Percentiles rank a stretch among this genome's conserved stretches.
Evolutionary conservation across 2,888 invertebrate species (phyloP).

Genomic region (Hyalella azteca): DNA sequence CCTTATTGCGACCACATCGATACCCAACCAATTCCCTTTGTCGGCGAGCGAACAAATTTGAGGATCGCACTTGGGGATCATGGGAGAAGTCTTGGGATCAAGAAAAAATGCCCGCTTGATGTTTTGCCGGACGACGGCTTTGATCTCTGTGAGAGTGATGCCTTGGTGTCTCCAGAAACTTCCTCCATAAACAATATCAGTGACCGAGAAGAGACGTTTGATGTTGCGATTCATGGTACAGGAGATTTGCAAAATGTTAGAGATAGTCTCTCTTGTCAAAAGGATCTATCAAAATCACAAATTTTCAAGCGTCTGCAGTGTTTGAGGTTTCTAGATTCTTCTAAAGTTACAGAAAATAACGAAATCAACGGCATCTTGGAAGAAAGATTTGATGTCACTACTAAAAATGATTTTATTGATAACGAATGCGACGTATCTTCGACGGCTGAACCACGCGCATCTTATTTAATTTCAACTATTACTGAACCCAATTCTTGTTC

Average conservation of each 20-base stretch:
- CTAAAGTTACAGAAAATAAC: background rate
- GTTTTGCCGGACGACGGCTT: background rate
- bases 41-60: background rate
- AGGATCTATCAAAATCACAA: background rate
- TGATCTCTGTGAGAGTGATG: constrained; percentile 10
- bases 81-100: background rate
- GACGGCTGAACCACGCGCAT: too few relatives aligned
- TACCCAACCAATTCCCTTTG: constrained; percentile 7
- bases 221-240: constrained; percentile 6
- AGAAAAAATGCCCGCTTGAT: constrained; percentile 17
- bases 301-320: background rate
- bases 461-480: too few relatives aligned
- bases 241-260: background rate
- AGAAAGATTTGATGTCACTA: background rate
- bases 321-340: background rate
- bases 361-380: background rate
- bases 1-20: background rate
- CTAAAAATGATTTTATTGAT: too few relatives aligned
- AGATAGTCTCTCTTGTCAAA: background rate
- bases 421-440: too few relatives aligned
- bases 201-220: background rate
- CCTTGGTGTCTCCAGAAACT: background rate
- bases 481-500: too few relatives aligned
- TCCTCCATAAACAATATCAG: constrained; percentile 30
- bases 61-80: constrained; percentile 11